Evolutionary conservation across 2,888 invertebrate genomes (phyloP), one percentile per base, ranked within the genome.

Genomic region (Matsumyia berberina): DNA sequence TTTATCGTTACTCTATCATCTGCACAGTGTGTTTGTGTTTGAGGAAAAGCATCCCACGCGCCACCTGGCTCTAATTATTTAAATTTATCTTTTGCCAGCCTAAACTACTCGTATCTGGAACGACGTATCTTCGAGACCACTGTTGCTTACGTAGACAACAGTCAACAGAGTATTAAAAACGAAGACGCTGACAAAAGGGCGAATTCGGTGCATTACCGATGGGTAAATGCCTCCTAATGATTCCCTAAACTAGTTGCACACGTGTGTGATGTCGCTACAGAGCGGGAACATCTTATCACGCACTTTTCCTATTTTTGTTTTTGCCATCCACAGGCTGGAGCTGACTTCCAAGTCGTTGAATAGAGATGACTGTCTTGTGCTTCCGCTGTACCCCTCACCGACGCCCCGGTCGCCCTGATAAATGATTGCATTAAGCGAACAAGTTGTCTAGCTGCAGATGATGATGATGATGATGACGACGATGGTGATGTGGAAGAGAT

Each of bases 41-140:
- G 46, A 31, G 53, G 17, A 49, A 35, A 57, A 11, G 8, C 79
- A n/a, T 85, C 85, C 85, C 80, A 85, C 85, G 74, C 80, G 74
- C 74, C 85, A 85, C 80, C 85, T 80, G 85, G 85, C 74, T 85
- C 80, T 85, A 85, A 85, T 85, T 85, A 85, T 85, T 85, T 85
- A 85, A 85, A 85, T 85, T 39, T 39, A 79, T 58, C 74, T 46
- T 37, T 67, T 55, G 33, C 31, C 5, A 51, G 35, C 64, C 15
- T 35, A 33, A 51, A 31, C 35, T 37, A 44, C 29, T 66, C n/a
- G n/a, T n/a, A 79, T 83, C 83, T 79, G 11, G 24, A 57, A 57
- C 33, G 46, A 12, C 66, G 33, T 79, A 83, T 83, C 79, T 69
- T 31, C 15, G 35, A 31, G 69, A 57, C 74, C 79, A 82, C 51